Evolutionary conservation across 1,140 invertebrate species (phyloP), one percentile per base, ranked within the genome.

Genomic region (Eufriesea mexicana): DNA sequence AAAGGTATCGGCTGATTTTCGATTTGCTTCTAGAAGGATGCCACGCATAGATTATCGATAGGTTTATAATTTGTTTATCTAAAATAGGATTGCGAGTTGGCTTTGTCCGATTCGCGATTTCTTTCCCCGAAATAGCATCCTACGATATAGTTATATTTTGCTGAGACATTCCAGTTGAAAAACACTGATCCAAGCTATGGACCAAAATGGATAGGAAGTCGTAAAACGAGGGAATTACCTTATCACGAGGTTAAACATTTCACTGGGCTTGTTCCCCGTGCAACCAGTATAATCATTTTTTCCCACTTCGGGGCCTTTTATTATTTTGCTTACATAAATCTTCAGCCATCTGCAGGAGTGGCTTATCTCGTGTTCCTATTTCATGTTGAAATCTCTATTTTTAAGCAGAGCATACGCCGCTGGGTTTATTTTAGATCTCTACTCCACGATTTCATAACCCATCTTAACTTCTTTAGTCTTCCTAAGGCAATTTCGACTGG

Each of bases 251-350:
- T 59, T 59, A 45, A 61, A 66, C 20, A 42, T 23, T 45, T 45
- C 51, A 7, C 20, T 10, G 47, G 5, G 35, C 10, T 78, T 45
- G 57, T 20, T 8, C 7, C 20, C 14, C 12, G 16, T 5, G n/a
- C 0, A 49, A 23, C 51, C 14, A 8, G 14, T 7, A 20, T 7
- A 59, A 61, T 28, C 61, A 16, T 51, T 77, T 70, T 61, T 77
- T 35, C 35, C 47, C 55, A 61, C 55, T 57, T 51, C 54, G 8
- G 16, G 20, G 51, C 28, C 18, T 71, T 71, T 71, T 78, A 62
- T 78, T 78, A 83, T 61, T 78, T 83, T 83, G 66, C 45, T 83
- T 79, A 49, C 35, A 42, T 54, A 72, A 79, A 79, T 79, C n/a
- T 23, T 42, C 14, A 18, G 55, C 51, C 78, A 75, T 81, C 68